Conservation (phyloP, 2,113 vertebrate genomes). For the Albula glossodonta region DNA sequence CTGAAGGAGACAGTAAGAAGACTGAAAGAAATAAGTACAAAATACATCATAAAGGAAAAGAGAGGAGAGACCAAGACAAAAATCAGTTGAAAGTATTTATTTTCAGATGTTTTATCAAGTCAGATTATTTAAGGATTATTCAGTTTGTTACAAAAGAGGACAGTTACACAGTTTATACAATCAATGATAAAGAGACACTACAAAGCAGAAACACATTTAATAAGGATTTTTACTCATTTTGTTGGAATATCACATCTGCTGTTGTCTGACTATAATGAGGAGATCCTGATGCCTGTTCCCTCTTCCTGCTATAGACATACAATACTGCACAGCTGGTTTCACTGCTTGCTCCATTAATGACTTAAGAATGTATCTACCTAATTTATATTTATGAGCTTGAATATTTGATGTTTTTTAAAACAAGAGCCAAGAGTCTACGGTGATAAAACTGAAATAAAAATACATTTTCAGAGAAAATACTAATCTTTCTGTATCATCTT, state of each 20-base stretch:
- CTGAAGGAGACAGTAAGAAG: slow-evolving; percentile 10
- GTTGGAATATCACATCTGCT: not conserved
- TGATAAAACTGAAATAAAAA: slow-evolving; percentile 31
- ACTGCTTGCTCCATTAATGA: slow-evolving; percentile 29
- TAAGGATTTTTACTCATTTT: not conserved
- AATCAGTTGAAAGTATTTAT: not conserved
- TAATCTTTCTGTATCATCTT: not conserved
- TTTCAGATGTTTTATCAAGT: slow-evolving; percentile 17
- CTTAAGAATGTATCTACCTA: slow-evolving; percentile 60
- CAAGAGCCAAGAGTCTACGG: slow-evolving; percentile 49
- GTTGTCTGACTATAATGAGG: not conserved
- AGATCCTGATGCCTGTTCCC: not conserved
- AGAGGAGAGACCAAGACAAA: not conserved
- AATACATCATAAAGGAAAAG: not conserved
- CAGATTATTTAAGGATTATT: slow-evolving; percentile 18
- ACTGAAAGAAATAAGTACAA: not conserved
- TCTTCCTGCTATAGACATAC: not conserved
- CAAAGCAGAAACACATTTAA: not conserved
- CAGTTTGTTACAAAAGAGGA: not conserved
- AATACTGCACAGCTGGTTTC: not conserved
- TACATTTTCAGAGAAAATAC: not conserved
- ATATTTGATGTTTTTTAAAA: slow-evolving; percentile 55
- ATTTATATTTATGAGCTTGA: slow-evolving; percentile 67
- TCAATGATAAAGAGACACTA: not conserved
- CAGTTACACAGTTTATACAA: not conserved